These are phyloP conservation scores for Sebastes trivittatus DNA, from an alignment of 2,797 vertebrate genomes.

Conservation along the genomic window DNA sequence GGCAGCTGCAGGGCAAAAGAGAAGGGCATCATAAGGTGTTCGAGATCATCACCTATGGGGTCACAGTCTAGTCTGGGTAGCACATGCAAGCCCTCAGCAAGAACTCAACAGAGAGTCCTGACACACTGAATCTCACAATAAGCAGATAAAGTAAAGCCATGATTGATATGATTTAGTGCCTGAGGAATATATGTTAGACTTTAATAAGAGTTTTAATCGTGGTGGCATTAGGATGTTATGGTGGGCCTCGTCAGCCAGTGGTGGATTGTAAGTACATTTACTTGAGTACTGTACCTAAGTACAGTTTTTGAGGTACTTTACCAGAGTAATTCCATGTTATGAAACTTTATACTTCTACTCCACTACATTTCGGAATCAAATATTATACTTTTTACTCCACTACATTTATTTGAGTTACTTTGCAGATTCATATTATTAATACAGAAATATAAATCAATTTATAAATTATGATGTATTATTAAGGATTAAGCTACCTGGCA, in stretches of 20 bases:
- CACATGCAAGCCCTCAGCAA: background rate
- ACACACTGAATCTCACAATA: background rate
- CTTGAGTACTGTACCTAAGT: no score
- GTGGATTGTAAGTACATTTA: no score
- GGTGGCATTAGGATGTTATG: background rate
- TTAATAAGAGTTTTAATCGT: background rate
- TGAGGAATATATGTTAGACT: background rate
- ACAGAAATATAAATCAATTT: no score
- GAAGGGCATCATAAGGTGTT: background rate
- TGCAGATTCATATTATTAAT: no score
- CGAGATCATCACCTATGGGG: background rate
- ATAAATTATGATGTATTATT: no score
- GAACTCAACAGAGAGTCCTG: background rate
- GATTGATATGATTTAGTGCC: background rate
- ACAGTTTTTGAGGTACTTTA: no score
- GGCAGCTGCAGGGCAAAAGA: background rate
- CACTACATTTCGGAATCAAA: no score
- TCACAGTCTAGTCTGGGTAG: background rate
- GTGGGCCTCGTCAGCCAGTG: background rate
- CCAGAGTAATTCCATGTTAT: no score
- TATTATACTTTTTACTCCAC: no score
- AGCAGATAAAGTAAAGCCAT: background rate
- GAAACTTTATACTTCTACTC: no score
- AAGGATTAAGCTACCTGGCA: no score
- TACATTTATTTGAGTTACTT: no score